Evolutionary conservation across 2,113 vertebrate genomes (phyloP).

Genomic region (Pluvialis apricaria): DNA sequence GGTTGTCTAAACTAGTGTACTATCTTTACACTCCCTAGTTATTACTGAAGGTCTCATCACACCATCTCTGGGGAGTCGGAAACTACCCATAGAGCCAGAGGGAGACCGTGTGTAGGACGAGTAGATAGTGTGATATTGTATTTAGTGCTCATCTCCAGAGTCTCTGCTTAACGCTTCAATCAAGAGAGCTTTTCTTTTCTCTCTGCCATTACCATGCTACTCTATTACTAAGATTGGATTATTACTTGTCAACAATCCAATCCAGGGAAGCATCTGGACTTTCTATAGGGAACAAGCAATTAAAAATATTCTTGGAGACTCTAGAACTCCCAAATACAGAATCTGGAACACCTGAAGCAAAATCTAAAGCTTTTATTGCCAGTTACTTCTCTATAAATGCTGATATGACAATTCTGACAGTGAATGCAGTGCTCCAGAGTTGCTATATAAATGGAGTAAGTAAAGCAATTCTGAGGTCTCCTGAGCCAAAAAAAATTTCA

Average conservation of each 20-base stretch:
- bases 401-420: background rate
- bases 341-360: background rate
- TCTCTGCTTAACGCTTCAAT: background rate
- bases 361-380: background rate
- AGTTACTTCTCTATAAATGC: background rate
- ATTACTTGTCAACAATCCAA: background rate
- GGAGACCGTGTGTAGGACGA: background rate
- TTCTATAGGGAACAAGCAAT: background rate
- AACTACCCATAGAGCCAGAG: background rate
- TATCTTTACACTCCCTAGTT: background rate
- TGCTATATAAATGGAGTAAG: background rate
- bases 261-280: background rate
- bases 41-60: background rate
- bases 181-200: background rate
- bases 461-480: background rate
- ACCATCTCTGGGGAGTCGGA: fast-evolving
- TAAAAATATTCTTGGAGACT: background rate
- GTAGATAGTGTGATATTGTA: background rate
- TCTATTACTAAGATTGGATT: background rate
- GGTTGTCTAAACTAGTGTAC: background rate
- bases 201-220: background rate
- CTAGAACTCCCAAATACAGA: background rate
- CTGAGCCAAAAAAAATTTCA: background rate
- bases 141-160: background rate
- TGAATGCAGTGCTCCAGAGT: background rate